These are phyloP conservation scores for Misgurnus mizolepis DNA, from an alignment of 2,113 vertebrate species.

Conservation along the genomic window DNA sequence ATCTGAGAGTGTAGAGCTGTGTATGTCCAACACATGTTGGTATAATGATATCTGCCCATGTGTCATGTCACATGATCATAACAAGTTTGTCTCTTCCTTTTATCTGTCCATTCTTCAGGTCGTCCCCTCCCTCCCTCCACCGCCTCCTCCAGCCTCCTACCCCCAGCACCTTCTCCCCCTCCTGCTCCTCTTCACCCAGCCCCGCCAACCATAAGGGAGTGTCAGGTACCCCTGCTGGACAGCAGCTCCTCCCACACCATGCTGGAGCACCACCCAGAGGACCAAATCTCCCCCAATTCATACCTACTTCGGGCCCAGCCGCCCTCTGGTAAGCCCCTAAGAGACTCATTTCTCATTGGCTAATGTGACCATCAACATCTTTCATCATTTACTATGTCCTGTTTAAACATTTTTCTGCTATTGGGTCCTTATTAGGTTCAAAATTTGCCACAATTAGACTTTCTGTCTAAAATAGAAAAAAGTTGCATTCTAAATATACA, in stretches of 20 bases:
- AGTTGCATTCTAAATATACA: no score
- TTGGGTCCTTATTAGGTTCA: background rate
- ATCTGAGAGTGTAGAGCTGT: background rate
- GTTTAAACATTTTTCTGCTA: background rate
- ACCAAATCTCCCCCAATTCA: conserved; percentile 89
- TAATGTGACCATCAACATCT: background rate
- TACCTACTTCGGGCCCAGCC: conserved; percentile 92
- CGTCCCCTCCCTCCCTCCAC: conserved; percentile 97
- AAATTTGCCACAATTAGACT: background rate
- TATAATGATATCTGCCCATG: background rate
- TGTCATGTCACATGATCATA: conserved; percentile 64
- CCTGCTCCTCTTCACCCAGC: conserved; percentile 87
- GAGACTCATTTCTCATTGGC: conserved; percentile 23
- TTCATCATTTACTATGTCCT: background rate
- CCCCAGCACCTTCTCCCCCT: conserved; percentile 90
- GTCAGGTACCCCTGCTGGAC: conserved; percentile 99
- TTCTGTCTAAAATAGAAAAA: no score
- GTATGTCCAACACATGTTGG: background rate
- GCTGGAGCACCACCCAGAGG: conserved; percentile 96
- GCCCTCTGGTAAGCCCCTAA: conserved; percentile 86
- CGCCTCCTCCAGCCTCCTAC: conserved; percentile 95
- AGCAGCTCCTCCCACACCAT: conserved; percentile 97
- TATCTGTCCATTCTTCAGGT: conserved; percentile 90
- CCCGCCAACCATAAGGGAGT: conserved; percentile 86
- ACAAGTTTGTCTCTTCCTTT: conserved; percentile 56